Evolutionary conservation across 2,888 invertebrate genomes (phyloP), one percentile per base, ranked within the genome.

Genomic region (Hymenopus coronatus): DNA sequence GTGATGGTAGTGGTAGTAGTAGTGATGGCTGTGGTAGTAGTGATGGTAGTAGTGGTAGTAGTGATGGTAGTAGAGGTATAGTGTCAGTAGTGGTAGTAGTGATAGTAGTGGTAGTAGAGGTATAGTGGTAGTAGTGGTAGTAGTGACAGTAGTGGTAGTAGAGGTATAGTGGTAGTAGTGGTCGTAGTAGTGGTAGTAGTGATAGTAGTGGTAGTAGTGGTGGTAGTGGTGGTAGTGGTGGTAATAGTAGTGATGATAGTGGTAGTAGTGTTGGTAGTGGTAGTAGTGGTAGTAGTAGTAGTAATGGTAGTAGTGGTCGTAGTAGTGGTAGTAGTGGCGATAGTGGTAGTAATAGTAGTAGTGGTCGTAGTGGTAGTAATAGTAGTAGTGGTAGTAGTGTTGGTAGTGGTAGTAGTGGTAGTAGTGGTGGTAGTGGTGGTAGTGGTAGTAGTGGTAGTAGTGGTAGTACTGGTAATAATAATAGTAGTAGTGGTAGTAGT

Each of bases 401-500:
- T 15, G 15, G 54, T 54, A 1, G 54, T 54, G 15, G 54, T 54
- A 15, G 54, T 54, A 20, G 15, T 15, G 1, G 54, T 15, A 54
- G 54, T 54, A 54, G 15, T 54, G 1, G 54, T 54, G 15, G 54
- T 54, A 15, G 54, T 54, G 15, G 54, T 54, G 15, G 54, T 54
- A 20, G 15, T 54, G 1, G 54, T 54, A 15, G 54, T 54, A 15
- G 20, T 15, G 2, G 54, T 54, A 15, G 20, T 54, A 1, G 87
- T 46, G 15, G 82, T 87, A 1, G 87, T 46, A 83, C 82, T 87
- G 1, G 87, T 81, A 87, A 2, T 87, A 81, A 82, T 20, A 87
- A 82, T 87, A 82, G 87, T 82, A 84, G 87, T 87, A 4, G 87
- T 54, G 84, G 87, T 87, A 25, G 87, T 82, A 84, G 87, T 87